Evolutionary conservation across 37 sponge, comb jelly and placozoan species (phyloP), one percentile per base, ranked within the genome.

Genomic region (Oopsacas minuta): DNA sequence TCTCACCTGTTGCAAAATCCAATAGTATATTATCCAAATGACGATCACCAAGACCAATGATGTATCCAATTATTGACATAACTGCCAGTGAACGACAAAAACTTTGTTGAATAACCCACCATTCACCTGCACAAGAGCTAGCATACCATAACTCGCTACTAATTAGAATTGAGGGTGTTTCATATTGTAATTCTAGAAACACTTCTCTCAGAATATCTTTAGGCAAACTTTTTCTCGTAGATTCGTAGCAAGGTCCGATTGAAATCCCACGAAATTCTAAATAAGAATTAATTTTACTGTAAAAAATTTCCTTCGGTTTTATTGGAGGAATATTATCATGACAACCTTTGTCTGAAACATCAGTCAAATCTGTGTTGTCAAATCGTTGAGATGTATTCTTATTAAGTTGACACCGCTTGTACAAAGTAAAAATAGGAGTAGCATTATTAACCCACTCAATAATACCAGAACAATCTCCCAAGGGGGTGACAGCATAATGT

Each of bases 31-130:
- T 97, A 86, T 97, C 99, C 85, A 97, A 92, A 85, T 97, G 99
- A 84, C 99, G 91, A 84, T 97, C 99, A 39, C 99, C 99, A 10
- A 97, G 90, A 20, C 99, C 99, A 23, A 97, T 95, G 52, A 97
- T 93, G 92, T 95, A 97, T 36, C 99, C 99, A 88, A 94, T 94
- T 85, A 97, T 97, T 69, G 90, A 95, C 99, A 95, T 95, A 87
- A 95, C 99, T 39, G 99, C 99, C 52, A 94, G 93, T 37, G 95
- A 95, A 36, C 92, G 90, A 52, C 83, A 83, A 90, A 92, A 97
- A 61, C 90, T 91, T 86, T 97, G 91, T 15, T 90, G 90, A 36
- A 89, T 87, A 0, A 85, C 17, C 99, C 99, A 97, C 99, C 99
- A 97, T 87, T 97, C 96, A 23, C 94, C 88, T 52, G 97, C 89